These are phyloP conservation scores for Sisor rabdophorus DNA, from an alignment of 2,113 vertebrate species.

Conservation along the genomic window DNA sequence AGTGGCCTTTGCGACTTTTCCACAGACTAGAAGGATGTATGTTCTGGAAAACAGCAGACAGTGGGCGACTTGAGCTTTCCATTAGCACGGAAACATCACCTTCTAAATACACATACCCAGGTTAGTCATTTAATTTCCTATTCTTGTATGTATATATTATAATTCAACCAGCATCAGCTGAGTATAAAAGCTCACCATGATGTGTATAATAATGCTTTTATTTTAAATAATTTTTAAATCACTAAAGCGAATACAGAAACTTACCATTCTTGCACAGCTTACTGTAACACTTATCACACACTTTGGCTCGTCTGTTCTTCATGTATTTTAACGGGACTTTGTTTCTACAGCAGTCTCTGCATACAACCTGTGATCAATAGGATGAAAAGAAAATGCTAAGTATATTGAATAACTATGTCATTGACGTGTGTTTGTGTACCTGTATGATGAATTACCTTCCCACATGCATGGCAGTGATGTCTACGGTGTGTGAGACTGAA, in stretches of 20 bases:
- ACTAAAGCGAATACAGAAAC: neutral
- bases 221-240: neutral
- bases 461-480: slow-evolving; percentile 93
- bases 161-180: neutral
- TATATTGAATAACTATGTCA: neutral
- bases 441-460: slow-evolving; percentile 75
- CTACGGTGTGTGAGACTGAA: slow-evolving; percentile 89
- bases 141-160: neutral
- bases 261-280: slow-evolving; percentile 86
- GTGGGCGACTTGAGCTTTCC: slow-evolving; percentile 73
- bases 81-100: slow-evolving; percentile 25
- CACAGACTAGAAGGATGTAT: slow-evolving; percentile 86
- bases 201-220: neutral
- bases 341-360: slow-evolving; percentile 89
- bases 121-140: neutral
- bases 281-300: slow-evolving; percentile 86
- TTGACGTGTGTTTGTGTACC: neutral
- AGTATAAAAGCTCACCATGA: neutral
- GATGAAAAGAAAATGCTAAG: neutral
- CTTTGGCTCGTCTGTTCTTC: slow-evolving; percentile 90
- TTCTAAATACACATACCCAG: slow-evolving; percentile 13
- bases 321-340: slow-evolving; percentile 95
- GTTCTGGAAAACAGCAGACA: slow-evolving; percentile 89
- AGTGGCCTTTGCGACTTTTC: slow-evolving; percentile 86
- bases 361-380: slow-evolving; percentile 78